Evolutionary conservation across 1,140 invertebrate genomes (phyloP).

Genomic region (Pinna nobilis): DNA sequence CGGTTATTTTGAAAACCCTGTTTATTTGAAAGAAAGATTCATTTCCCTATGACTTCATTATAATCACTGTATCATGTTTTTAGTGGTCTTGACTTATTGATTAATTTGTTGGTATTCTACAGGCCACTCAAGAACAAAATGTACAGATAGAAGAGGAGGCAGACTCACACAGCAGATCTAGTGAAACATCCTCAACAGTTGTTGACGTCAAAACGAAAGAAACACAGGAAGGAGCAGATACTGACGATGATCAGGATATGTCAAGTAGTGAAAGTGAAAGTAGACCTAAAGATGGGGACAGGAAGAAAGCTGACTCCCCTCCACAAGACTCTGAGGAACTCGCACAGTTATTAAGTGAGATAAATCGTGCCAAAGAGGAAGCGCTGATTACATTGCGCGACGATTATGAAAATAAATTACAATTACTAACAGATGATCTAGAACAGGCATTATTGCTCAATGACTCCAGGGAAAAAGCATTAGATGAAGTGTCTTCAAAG

Average conservation of each 20-base stretch:
- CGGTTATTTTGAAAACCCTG: too few relatives aligned
- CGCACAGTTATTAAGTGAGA: conserved; percentile 22
- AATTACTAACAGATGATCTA: conserved; percentile 19
- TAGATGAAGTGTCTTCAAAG: conserved; percentile 29
- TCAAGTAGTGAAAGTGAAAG: neutral
- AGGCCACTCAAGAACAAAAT: too few relatives aligned
- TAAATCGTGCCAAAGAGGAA: conserved; percentile 31
- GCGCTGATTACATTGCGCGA: conserved; percentile 30
- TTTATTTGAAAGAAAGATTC: too few relatives aligned
- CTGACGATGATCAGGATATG: conserved; percentile 1
- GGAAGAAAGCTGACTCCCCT: neutral
- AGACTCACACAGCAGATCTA: conserved; percentile 3
- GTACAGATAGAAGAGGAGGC: neutral
- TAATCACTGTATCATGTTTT: too few relatives aligned
- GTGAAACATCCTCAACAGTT: neutral
- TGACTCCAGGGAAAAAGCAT: conserved; percentile 23
- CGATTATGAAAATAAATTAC: conserved; percentile 36
- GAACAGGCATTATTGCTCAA: conserved; percentile 13
- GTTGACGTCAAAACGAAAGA: neutral
- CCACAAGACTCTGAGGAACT: neutral
- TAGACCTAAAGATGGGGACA: neutral
- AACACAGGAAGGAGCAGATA: neutral
- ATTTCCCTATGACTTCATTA: too few relatives aligned
- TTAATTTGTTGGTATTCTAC: too few relatives aligned
- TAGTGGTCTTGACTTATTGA: too few relatives aligned